Percentiles rank a stretch among this genome's conserved stretches.
Conservation (phyloP, 2,888 invertebrate species). For the Adelphocoris suturalis region DNA sequence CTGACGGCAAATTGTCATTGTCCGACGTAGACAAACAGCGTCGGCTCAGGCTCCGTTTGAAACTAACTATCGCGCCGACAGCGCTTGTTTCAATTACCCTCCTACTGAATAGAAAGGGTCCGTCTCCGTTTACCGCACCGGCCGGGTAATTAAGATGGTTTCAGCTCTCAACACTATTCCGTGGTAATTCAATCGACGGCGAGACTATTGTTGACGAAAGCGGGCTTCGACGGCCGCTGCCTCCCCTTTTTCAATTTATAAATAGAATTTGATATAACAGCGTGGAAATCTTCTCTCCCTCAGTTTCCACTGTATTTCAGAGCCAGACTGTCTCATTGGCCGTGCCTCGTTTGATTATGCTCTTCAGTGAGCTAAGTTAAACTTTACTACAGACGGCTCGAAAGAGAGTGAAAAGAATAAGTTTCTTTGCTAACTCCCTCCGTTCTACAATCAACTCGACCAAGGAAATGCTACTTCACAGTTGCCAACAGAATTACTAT, state of each 20-base stretch:
- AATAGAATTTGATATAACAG: background rate
- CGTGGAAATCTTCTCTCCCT: background rate
- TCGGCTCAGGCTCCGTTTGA: background rate
- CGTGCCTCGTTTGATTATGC: too few species aligned
- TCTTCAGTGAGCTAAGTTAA: too few species aligned
- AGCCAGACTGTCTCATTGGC: too few species aligned
- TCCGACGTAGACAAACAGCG: background rate
- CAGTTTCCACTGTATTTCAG: background rate
- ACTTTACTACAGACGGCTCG: too few species aligned
- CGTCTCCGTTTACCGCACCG: slow-evolving; percentile 4
- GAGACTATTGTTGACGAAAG: background rate
- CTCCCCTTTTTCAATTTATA: background rate
- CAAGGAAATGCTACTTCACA: too few species aligned
- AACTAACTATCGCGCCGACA: slow-evolving; percentile 6
- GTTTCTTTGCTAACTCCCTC: too few species aligned
- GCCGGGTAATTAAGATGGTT: slow-evolving; percentile 6
- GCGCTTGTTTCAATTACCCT: slow-evolving; percentile 19
- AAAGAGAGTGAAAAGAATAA: too few species aligned
- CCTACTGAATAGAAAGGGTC: slow-evolving; percentile 1
- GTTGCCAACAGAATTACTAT: too few species aligned
- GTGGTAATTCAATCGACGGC: slow-evolving; percentile 2
- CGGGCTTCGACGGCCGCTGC: background rate
- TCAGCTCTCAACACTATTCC: slow-evolving; percentile 24
- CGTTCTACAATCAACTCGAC: too few species aligned
- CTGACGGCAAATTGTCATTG: background rate